Base-by-base conservation (phyloP, 2,888 invertebrate species). In the Pollenia amentaria region DNA sequence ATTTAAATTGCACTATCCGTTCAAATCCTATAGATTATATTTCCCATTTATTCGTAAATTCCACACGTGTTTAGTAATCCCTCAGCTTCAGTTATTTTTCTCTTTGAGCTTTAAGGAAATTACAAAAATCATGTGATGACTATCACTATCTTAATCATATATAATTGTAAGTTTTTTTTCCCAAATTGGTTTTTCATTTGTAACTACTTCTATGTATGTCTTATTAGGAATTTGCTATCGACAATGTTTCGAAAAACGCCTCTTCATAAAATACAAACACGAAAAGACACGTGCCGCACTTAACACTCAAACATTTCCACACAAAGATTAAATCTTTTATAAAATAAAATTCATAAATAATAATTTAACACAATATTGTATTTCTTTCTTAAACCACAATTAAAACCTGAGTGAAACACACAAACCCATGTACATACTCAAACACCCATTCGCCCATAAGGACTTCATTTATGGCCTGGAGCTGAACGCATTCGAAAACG, bases 231-330 rank as follows among this genome's bases (percentile, higher is more conserved):
- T 57, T 75, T 44, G n/a, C 18, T 4, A 40, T 46, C 12, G 40
- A 40, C 1, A 60, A 51, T 67, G 38, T 18, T 53, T 64, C 65
- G 21, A 57, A 38, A 70, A 69, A 44, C 42, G 14, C 21, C 55
- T 57, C n/a, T 65, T 81, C 44, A 46, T 72, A 65, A 77, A 29
- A 29, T 29, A 72, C 29, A 62, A 70, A 65, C 53, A 77, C 60
- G 42, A 67, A 55, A 67, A 11, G 57, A 65, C 85, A 81, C 80
- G 85, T 77, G 72, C 44, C 64, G 44, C 16, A 73, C 11, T 64
- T 9, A 18, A 14, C 11, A 55, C 64, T 9, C 29, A 29, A 29
- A 42, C n/a, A 14, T 8, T 9, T 18, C 9, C 18, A 42, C 70
- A 51, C 11, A 57, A 21, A 51, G n/a, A 55, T 55, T 21, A 2